Conservation (phyloP, 2,888 invertebrate genomes). For the Athalia rosae region DNA sequence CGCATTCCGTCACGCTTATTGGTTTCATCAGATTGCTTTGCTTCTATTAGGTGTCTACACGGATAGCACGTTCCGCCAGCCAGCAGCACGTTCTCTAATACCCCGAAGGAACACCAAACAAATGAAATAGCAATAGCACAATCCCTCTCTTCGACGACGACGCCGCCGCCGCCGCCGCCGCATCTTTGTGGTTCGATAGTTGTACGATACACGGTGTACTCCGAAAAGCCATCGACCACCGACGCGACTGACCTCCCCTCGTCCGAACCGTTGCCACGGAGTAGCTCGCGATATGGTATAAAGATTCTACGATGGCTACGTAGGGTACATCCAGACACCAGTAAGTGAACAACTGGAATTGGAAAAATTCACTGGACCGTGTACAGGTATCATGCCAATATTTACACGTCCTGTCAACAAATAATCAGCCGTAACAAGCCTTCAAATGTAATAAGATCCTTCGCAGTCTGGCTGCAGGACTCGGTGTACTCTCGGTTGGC, state of each 20-base stretch:
- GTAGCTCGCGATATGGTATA: too few species aligned
- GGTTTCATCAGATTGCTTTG: constrained; percentile 71
- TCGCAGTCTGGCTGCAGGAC: constrained; percentile 14
- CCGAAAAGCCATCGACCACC: constrained; percentile 48
- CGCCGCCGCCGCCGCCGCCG: too few species aligned
- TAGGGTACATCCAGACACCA: constrained; percentile 10
- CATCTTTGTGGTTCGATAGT: constrained; percentile 48
- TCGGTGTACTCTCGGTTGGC: neutral
- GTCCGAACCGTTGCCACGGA: neutral
- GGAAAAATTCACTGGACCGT: constrained; percentile 55
- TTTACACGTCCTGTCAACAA: constrained; percentile 48
- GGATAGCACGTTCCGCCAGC: constrained; percentile 62
- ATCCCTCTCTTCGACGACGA: constrained; percentile 33
- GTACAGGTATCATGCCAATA: constrained; percentile 51
- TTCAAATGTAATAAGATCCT: constrained; percentile 51
- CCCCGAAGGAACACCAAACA: constrained; percentile 67
- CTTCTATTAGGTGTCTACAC: constrained; percentile 68
- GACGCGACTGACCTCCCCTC: neutral
- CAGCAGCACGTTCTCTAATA: constrained; percentile 67
- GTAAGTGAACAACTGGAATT: constrained; percentile 17
- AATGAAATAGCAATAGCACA: constrained; percentile 58
- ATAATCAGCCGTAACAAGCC: constrained; percentile 43
- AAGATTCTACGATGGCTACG: neutral
- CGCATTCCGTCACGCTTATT: constrained; percentile 72
- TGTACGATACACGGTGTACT: constrained; percentile 52